Evolutionary conservation across 1,140 invertebrate species (phyloP), one percentile per base, ranked within the genome.

Genomic region (Carposina sasakii): DNA sequence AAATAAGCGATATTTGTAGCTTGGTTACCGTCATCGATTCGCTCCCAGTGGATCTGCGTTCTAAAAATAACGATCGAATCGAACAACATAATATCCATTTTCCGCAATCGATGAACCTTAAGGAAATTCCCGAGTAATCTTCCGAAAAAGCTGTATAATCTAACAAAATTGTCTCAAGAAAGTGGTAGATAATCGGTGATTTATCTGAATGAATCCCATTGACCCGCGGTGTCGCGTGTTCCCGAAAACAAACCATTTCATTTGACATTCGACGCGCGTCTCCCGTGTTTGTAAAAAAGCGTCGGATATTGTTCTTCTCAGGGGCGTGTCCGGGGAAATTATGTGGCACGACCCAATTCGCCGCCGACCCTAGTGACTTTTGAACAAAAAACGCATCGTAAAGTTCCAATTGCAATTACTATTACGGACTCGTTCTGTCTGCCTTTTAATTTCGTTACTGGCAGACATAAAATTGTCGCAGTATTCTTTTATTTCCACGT

Each of bases 331-430:
- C 59, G 61, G 59, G 57, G 56, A 60, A 67, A 74, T 74, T 69
- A 71, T 63, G 57, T 65, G 57, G 36, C 52, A 47, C 63, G 68
- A 69, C 71, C 66, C 54, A 74, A 59, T 67, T 71, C 63, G 45
- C 45, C 54, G 47, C 33, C 40, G 55, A 56, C 58, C 49, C 44
- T 47, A 51, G 54, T 65, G 54, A 50, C 57, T 60, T 53, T 47
- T 65, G 58, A 69, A 74, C 67, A 69, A 46, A 73, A 72, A 74
- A 58, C 65, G 69, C 55, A 63, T 69, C 66, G 71, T 76, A 76
- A 75, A 70, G 69, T 71, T 74, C 57, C 67, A 67, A 57, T 57
- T 49, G 36, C 50, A 62, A 63, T 63, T 49, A 54, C 60, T 63
- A 57, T 69, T 67, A 67, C 62, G 61, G 63, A 53, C 54, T 60